phyloP scores from a whole-genome alignment of 2,888 invertebrate species.

The Lithophane semibrunnea region DNA sequence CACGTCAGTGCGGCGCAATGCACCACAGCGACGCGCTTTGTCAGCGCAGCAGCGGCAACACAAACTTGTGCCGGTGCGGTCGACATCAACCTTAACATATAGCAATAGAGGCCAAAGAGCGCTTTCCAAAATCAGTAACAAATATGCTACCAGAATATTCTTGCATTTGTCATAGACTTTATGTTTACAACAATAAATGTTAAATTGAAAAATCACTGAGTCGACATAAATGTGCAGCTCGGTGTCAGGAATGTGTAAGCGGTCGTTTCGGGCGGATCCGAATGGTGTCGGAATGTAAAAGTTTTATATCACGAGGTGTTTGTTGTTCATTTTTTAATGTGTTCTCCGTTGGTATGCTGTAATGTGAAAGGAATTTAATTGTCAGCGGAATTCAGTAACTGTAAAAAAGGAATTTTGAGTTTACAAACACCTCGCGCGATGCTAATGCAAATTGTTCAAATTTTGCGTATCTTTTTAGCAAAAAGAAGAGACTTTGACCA shows the following conservation, averaged over 20 bases:
- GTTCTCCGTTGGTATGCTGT: constrained; percentile 17
- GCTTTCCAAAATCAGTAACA: not conserved
- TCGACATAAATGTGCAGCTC: constrained; percentile 2
- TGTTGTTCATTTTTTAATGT: constrained; percentile 57
- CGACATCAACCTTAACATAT: not conserved
- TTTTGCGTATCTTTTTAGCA: not conserved
- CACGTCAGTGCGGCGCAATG: constrained; percentile 34
- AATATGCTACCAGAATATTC: constrained; percentile 3
- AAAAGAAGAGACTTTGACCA: not conserved
- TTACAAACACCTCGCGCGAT: not conserved
- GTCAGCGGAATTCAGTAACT: constrained; percentile 23
- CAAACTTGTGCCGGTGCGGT: not conserved
- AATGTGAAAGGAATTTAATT: constrained; percentile 35
- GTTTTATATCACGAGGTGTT: constrained; percentile 55
- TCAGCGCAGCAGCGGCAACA: not conserved
- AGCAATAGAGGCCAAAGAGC: constrained; percentile 5
- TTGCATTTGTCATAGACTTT: constrained; percentile 27
- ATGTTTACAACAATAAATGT: constrained; percentile 13
- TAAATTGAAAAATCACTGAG: constrained; percentile 11
- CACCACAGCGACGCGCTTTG: constrained; percentile 9
- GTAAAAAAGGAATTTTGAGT: not conserved
- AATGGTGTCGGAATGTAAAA: constrained; percentile 49
- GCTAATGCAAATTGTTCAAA: not conserved
- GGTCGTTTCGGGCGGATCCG: constrained; percentile 23
- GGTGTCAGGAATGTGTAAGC: constrained; percentile 42